Base-by-base conservation (phyloP, 2,113 vertebrate species). In the Menura novaehollandiae region DNA sequence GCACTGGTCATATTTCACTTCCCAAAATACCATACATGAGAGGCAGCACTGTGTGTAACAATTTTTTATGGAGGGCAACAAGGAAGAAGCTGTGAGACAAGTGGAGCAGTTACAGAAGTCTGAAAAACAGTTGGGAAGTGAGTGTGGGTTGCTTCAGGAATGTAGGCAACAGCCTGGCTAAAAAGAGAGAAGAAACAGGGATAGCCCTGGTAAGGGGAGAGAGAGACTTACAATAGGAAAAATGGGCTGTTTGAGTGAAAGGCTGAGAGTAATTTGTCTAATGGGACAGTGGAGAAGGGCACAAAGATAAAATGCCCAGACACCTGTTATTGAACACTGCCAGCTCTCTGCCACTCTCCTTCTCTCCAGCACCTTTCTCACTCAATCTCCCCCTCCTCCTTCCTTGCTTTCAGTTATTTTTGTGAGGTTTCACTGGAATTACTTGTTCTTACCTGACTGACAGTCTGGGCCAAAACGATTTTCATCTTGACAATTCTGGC, bases 401-500 rank as follows among this genome's bases (percentile, higher is more conserved):
- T 58, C 39, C 2, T 35, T 66, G 46, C 24, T 76, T 67, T 69
- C 60, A 41, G 28, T 22, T 75, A 44, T 56, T 55, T 91, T 44
- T 63, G 18, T 69, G 72, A 63, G 6, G n/a, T 74, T 78, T 86
- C 68, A 35, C 30, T 56, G 78, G 53, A 85, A 67, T 37, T 39
- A 41, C 46, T 81, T 33, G 43, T 73, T 53, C 98, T 89, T 92
- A 99, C 99, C 98, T 97, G 98, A 98, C 67, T 98, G 97, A 88
- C 99, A 99, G 72, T 98, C 97, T 15, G 97, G 96, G 43, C 99
- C 99, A 32, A 97, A 99, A 19, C 37, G 83, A 27, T 96, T 98
- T 35, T 94, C 86, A 83, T 99, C 98, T 32, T 11, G 90, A 96
- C 99, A 99, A 7, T 98, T 95, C 84, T 99, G 98, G 96, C 99